Evolutionary conservation across 2,797 vertebrate species (phyloP).

Genomic region (Tolypeutes matacus): DNA sequence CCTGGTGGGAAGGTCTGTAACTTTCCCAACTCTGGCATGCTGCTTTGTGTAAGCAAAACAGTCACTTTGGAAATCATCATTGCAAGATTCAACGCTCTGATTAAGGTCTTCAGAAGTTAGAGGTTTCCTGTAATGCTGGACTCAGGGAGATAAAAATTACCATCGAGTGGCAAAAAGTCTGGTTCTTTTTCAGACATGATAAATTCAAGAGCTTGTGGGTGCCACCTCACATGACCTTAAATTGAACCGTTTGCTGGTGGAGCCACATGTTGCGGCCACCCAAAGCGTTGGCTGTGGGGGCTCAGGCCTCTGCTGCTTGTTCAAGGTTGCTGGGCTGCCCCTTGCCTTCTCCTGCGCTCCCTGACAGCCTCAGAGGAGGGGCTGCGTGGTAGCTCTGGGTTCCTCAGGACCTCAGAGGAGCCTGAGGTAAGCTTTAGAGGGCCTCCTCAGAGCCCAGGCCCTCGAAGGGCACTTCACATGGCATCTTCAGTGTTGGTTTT

Average conservation of each 20-base stretch:
- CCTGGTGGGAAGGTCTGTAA: neutral
- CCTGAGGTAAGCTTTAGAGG: neutral
- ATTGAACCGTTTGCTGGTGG: neutral
- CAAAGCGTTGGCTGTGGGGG: neutral
- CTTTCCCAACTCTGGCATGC: conserved; percentile 23
- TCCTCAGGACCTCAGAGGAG: neutral
- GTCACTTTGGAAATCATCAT: neutral
- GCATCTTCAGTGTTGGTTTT: neutral
- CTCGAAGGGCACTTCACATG: neutral
- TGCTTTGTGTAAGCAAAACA: conserved; percentile 52
- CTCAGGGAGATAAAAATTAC: neutral
- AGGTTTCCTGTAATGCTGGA: neutral
- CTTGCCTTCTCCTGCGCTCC: neutral
- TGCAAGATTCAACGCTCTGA: neutral
- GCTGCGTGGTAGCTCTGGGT: neutral
- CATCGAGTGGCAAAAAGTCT: neutral
- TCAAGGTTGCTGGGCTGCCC: neutral
- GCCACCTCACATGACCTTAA: neutral
- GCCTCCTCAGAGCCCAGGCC: neutral
- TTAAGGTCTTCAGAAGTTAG: conserved; percentile 60
- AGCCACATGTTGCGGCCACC: neutral
- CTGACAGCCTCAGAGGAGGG: neutral
- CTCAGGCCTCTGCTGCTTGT: neutral
- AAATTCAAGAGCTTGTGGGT: conserved; percentile 29
- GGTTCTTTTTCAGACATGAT: conserved; percentile 19